Conservation (phyloP, 1,140 invertebrate genomes). For the Drosophila pseudoobscura region DNA sequence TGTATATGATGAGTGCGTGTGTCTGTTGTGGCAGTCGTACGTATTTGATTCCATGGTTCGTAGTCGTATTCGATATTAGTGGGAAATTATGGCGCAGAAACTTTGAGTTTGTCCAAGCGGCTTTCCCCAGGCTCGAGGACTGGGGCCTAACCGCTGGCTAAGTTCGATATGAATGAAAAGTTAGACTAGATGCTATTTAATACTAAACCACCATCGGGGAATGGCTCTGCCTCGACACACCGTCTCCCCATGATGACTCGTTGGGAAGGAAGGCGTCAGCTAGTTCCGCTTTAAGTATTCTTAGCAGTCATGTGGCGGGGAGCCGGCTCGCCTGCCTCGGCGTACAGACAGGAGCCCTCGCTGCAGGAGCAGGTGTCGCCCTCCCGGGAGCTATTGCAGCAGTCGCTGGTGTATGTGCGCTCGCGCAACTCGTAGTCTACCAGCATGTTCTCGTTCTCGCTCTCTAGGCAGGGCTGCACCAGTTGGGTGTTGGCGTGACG, state of each 20-base stretch:
- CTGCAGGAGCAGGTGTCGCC: slow-evolving; percentile 83
- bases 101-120: slow-evolving; percentile 32
- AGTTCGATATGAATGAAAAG: slow-evolving; percentile 74
- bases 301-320: slow-evolving; percentile 61
- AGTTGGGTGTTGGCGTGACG: slow-evolving; percentile 25
- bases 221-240: too few relatives aligned
- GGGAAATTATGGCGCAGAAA: slow-evolving; percentile 32
- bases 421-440: slow-evolving; percentile 58
- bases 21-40: slow-evolving; percentile 32
- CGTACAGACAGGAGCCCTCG: slow-evolving; percentile 82
- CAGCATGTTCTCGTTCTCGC: slow-evolving; percentile 74
- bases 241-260: too few relatives aligned
- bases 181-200: slow-evolving; percentile 75
- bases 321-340: slow-evolving; percentile 72
- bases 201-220: slow-evolving; percentile 42
- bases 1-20: slow-evolving; percentile 8
- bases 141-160: slow-evolving; percentile 5
- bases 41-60: slow-evolving; percentile 41
- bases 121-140: too few relatives aligned
- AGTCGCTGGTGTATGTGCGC: slow-evolving; percentile 73
- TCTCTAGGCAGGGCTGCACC: slow-evolving; percentile 58
- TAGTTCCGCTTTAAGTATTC: slow-evolving; percentile 53
- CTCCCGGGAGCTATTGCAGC: slow-evolving; percentile 80
- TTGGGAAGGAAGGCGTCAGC: neutral
- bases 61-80: slow-evolving; percentile 10